Evolutionary conservation across 2,888 invertebrate genomes (phyloP).

Genomic region (Harmothoe impar): DNA sequence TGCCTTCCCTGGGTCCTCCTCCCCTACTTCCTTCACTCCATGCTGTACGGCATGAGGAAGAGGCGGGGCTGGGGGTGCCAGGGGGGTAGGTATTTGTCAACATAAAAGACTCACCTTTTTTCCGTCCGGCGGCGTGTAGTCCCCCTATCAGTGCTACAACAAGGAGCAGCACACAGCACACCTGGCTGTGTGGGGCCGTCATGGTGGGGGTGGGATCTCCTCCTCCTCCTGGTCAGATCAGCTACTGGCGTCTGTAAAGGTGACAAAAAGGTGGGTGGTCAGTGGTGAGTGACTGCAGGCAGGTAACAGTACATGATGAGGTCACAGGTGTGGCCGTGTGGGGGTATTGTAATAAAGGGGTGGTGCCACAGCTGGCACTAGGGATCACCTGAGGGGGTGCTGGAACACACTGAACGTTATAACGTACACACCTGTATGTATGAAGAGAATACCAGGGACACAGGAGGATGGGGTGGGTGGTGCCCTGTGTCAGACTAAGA

Average conservation of each 20-base stretch:
- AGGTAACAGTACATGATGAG: too few species aligned
- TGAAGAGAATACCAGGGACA: not conserved
- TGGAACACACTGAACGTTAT: not conserved
- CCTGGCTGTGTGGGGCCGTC: constrained; percentile 12
- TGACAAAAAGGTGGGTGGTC: too few species aligned
- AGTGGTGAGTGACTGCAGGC: too few species aligned
- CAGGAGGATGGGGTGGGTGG: not conserved
- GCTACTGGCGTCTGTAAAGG: not conserved
- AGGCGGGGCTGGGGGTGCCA: not conserved
- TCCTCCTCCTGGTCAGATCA: not conserved
- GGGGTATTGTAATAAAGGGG: too few species aligned
- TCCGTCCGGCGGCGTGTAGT: not conserved
- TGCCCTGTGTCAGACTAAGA: not conserved
- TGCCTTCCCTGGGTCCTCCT: too few species aligned
- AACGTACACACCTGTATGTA: not conserved
- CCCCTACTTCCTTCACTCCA: too few species aligned
- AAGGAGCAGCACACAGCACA: not conserved
- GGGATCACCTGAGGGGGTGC: too few species aligned
- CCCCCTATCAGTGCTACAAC: not conserved
- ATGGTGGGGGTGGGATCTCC: not conserved
- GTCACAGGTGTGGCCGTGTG: too few species aligned
- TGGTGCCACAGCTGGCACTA: too few species aligned
- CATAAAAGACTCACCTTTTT: constrained; percentile 31
- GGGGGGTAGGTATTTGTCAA: not conserved
- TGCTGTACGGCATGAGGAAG: not conserved